Conservation (phyloP, 2,888 invertebrate species). For the Melanotus villosus region DNA sequence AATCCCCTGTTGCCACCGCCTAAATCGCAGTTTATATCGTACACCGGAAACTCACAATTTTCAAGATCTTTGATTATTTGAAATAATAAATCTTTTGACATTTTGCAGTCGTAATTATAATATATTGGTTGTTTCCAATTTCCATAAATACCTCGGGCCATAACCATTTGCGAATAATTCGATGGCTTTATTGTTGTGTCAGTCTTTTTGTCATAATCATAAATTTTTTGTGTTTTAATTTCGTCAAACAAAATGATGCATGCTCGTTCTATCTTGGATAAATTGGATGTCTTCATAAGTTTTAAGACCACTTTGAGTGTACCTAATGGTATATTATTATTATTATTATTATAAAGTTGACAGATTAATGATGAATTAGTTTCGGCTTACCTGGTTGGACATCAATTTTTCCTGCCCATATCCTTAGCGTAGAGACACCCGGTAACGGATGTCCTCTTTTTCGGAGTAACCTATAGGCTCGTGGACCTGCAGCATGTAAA, state of each 20-base stretch:
- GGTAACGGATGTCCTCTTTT: slow-evolving; percentile 6
- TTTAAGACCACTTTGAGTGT: slow-evolving; percentile 1
- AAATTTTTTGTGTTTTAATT: slow-evolving; percentile 45
- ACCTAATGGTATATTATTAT: not conserved
- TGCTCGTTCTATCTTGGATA: slow-evolving; percentile 29
- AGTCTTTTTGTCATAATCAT: too few species aligned
- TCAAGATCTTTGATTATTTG: slow-evolving; percentile 12
- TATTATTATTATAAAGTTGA: not conserved
- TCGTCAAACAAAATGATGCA: slow-evolving; percentile 48
- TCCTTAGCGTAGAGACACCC: slow-evolving; percentile 5
- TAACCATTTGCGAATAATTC: slow-evolving; percentile 48
- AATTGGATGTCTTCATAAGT: not conserved
- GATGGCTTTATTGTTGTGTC: too few species aligned
- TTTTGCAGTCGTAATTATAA: slow-evolving; percentile 40
- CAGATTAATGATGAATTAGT: not conserved
- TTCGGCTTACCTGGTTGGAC: not conserved
- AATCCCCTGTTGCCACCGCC: slow-evolving; percentile 29
- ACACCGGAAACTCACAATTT: too few species aligned
- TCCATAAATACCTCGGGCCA: slow-evolving; percentile 43
- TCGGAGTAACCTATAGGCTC: not conserved
- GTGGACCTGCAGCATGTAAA: slow-evolving; percentile 1
- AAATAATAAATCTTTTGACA: slow-evolving; percentile 1
- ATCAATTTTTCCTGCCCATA: slow-evolving; percentile 11
- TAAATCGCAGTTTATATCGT: too few species aligned
- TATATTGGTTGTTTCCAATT: slow-evolving; percentile 52